Conservation (phyloP, 2,797 vertebrate species). For the Cyprinella venusta region DNA sequence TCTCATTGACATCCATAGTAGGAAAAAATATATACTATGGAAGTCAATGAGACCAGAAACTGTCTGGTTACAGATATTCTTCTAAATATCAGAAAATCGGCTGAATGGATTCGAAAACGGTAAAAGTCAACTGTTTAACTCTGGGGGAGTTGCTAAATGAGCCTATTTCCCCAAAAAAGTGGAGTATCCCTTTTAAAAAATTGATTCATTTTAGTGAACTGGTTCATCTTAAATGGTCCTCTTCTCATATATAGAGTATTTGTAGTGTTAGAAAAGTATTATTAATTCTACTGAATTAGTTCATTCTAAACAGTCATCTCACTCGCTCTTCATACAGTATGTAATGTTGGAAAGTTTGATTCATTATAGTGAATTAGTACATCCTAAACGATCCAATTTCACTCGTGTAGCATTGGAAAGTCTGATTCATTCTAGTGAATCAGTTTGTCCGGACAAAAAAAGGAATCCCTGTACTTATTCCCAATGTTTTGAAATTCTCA, state of each 20-base stretch:
- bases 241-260: not conserved
- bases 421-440: not conserved
- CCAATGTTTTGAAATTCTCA: not conserved
- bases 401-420: not conserved
- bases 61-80: too few relatives aligned
- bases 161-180: too few relatives aligned
- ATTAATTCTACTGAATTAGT: not conserved
- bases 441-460: not conserved
- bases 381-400: not conserved
- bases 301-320: not conserved
- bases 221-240: not conserved
- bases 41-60: too few relatives aligned
- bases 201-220: not conserved
- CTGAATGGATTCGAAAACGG: too few relatives aligned
- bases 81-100: too few relatives aligned
- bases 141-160: too few relatives aligned
- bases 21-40: too few relatives aligned
- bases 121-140: too few relatives aligned
- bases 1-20: too few relatives aligned
- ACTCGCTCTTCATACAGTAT: not conserved
- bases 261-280: not conserved
- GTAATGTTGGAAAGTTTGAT: not conserved
- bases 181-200: too few relatives aligned
- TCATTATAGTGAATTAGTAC: not conserved
- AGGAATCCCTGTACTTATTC: not conserved